A percentile compares a stretch with the other conserved stretches of the same genome.
phyloP scores from a whole-genome alignment of 2,888 invertebrate species.

The Perizoma affinitatum region DNA sequence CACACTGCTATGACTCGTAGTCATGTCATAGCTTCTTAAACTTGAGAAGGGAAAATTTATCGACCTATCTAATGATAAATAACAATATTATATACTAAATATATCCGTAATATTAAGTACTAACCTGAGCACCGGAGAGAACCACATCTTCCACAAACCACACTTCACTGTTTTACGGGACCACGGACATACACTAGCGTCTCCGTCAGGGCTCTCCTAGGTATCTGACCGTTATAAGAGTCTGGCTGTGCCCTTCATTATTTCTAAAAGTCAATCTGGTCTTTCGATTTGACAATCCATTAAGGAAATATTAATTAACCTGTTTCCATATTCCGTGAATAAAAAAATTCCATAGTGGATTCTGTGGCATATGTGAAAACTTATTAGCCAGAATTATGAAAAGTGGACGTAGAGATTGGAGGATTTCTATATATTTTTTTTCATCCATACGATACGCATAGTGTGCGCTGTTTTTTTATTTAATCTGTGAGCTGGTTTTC shows the following conservation, averaged over 20 bases:
- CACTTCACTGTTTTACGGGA: slow-evolving; percentile 4
- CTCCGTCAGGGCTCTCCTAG: slow-evolving; percentile 1
- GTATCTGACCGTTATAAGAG: slow-evolving; percentile 7
- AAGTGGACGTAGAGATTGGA: too few species aligned
- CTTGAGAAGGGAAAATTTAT: too few species aligned
- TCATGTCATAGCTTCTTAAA: too few species aligned
- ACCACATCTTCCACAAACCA: slow-evolving; percentile 4
- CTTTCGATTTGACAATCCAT: slow-evolving; percentile 7
- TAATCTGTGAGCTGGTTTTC: too few species aligned
- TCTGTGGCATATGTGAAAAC: too few species aligned
- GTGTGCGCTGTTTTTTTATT: too few species aligned
- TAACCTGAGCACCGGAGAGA: slow-evolving; percentile 9
- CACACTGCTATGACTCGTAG: too few species aligned
- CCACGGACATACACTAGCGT: slow-evolving; percentile 4
- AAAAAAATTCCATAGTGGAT: not conserved
- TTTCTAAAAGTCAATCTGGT: slow-evolving; percentile 1
- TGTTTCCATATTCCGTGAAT: slow-evolving; percentile 1
- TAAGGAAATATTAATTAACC: slow-evolving; percentile 17
- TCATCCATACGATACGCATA: too few species aligned
- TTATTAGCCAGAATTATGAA: too few species aligned
- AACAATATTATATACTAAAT: too few species aligned
- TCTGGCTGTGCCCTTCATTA: slow-evolving; percentile 3
- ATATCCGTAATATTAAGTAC: not conserved
- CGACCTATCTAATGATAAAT: too few species aligned
- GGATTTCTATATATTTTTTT: too few species aligned